phyloP scores from a whole-genome alignment of 2,113 vertebrate species.

The Cryptotis parvus region DNA sequence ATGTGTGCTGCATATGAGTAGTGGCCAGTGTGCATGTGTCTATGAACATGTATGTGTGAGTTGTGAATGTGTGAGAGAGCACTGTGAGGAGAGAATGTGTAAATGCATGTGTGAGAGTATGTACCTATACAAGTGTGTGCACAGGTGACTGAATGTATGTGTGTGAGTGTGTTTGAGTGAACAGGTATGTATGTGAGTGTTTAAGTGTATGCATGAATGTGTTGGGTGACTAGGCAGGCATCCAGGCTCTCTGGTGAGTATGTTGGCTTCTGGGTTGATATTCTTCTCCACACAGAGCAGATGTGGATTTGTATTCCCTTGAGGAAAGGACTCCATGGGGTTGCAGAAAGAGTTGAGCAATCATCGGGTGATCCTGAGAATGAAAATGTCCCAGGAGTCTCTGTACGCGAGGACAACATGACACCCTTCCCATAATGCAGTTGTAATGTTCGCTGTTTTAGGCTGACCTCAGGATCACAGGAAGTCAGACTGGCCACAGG shows the following conservation, averaged over 20 bases:
- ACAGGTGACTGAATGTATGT: background rate
- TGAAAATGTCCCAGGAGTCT: background rate
- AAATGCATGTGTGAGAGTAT: background rate
- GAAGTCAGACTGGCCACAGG: background rate
- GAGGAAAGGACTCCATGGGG: background rate
- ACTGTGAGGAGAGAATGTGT: background rate
- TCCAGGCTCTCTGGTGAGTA: background rate
- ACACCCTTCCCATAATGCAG: background rate
- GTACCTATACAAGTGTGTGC: background rate
- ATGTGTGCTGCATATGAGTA: too few relatives aligned
- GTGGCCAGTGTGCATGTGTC: too few relatives aligned
- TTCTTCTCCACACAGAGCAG: background rate
- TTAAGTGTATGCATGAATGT: background rate
- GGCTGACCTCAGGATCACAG: too few relatives aligned
- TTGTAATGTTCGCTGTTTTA: fast-evolving
- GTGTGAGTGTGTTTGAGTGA: background rate
- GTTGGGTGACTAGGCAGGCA: background rate
- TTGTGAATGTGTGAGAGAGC: background rate
- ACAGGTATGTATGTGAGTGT: background rate
- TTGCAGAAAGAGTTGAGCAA: background rate
- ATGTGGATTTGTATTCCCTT: background rate
- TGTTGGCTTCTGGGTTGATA: background rate
- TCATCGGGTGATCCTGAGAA: background rate
- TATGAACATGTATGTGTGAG: background rate
- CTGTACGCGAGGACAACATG: background rate